Conservation (phyloP, 2,888 invertebrate species). For the Tetragonula carbonaria region DNA sequence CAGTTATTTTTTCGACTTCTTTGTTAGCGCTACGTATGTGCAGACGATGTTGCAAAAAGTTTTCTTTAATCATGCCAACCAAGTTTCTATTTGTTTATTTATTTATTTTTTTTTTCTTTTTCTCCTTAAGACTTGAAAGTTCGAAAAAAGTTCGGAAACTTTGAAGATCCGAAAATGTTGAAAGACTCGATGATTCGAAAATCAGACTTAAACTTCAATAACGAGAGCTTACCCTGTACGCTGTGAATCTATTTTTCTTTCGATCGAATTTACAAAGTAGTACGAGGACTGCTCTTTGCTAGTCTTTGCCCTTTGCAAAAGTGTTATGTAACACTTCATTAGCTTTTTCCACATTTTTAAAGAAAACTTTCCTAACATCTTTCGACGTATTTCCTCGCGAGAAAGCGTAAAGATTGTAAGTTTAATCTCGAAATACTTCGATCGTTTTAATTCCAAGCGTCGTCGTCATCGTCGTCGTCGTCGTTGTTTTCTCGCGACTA, state of each 20-base stretch:
- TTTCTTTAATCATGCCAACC: neutral
- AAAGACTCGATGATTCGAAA: neutral
- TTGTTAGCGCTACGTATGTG: neutral
- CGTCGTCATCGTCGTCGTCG: neutral
- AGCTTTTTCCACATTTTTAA: neutral
- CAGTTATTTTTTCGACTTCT: slow-evolving; percentile 2
- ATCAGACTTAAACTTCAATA: neutral
- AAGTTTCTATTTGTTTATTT: neutral
- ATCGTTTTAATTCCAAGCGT: neutral
- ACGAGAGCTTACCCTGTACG: neutral
- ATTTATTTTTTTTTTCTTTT: neutral
- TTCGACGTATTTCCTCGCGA: slow-evolving; percentile 5
- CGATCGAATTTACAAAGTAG: neutral
- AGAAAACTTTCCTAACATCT: neutral
- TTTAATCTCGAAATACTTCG: neutral
- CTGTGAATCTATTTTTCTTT: neutral
- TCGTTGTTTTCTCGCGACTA: slow-evolving; percentile 3
- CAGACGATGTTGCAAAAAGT: neutral
- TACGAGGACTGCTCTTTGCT: neutral
- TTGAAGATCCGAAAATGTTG: neutral
- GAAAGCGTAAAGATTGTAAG: neutral
- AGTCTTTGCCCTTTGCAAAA: neutral
- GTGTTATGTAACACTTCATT: neutral
- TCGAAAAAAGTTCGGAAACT: neutral
- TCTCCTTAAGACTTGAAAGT: neutral